Conservation (phyloP, 2,888 invertebrate genomes). For the Tethea ocularis region DNA sequence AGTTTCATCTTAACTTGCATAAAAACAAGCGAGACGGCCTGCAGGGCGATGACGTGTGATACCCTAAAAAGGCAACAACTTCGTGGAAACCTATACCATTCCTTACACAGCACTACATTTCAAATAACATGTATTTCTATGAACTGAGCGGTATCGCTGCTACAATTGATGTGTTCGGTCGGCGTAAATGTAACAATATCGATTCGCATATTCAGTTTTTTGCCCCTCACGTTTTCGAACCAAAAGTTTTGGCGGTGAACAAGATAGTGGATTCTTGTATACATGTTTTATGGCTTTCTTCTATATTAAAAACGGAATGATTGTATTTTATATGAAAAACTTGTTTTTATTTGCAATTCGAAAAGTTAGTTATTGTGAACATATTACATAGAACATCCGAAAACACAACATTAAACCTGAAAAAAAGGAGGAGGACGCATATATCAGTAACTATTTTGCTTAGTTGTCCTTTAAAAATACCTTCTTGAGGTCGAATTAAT, state of each 20-base stretch:
- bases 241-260: background rate
- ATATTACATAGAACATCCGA: too few species aligned
- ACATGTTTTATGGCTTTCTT: background rate
- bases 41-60: slow-evolving; percentile 33
- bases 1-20: slow-evolving; percentile 41
- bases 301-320: background rate
- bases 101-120: slow-evolving; percentile 28
- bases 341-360: background rate
- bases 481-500: slow-evolving; percentile 23
- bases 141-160: slow-evolving; percentile 27
- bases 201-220: background rate
- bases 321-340: background rate
- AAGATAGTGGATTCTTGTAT: background rate
- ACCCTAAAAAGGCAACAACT: slow-evolving; percentile 48
- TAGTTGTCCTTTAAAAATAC: background rate
- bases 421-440: background rate
- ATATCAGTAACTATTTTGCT: background rate
- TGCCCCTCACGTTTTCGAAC: background rate
- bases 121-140: slow-evolving; percentile 25
- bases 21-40: slow-evolving; percentile 37
- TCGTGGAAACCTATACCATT: slow-evolving; percentile 30
- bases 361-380: too few species aligned
- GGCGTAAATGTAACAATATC: slow-evolving; percentile 4
- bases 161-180: slow-evolving; percentile 13
- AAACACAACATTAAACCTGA: too few species aligned